Base-by-base conservation (phyloP, 2,113 vertebrate species). In the Spheniscus mendiculus region DNA sequence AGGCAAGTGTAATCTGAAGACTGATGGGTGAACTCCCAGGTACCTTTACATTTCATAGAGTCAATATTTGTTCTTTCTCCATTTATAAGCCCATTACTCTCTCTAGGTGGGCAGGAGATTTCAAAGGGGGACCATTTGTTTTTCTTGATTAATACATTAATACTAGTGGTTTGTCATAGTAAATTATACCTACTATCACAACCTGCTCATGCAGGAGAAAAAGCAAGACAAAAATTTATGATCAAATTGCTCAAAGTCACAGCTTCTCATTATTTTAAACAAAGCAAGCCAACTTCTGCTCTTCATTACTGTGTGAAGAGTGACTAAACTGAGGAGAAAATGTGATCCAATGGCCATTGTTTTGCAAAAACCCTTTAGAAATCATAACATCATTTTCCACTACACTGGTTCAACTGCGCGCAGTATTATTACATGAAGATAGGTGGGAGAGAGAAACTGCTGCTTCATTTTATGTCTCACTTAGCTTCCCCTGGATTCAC, bases 51-150 rank as follows among this genome's bases (percentile, higher is more conserved):
- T 93, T 97, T 95, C 91, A 92, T 94, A 88, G 91, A 92, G 95
- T 96, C 96, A 97, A 96, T 97, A 97, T 97, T 97, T 97, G 91
- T 80, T 96, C 89, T 83, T 93, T 86, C 71, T 93, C 67, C 55
- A 70, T 97, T 97, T 96, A 95, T 96, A 95, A 94, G n/a, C 78
- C 87, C 76, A 97, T 96, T 96, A 94, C 58, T 96, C 87, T 96
- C 73, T 92, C 71, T 56, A 86, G 87, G 87, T 94, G 93, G 91
- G 84, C 87, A 91, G 87, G 87, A 91, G 96, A 73, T 95, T 96
- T 96, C 74, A 90, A 79, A 88, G 63, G 45, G 74, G 50, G 34
- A 58, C 23, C 42, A 70, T 96, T 96, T 97, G 71, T 93, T 93
- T 72, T 84, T 78, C 70, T 83, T 90, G 78, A 96, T 95, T 93